Evolutionary conservation across 2,888 invertebrate species (phyloP).

Genomic region (Coenonympha glycerion): DNA sequence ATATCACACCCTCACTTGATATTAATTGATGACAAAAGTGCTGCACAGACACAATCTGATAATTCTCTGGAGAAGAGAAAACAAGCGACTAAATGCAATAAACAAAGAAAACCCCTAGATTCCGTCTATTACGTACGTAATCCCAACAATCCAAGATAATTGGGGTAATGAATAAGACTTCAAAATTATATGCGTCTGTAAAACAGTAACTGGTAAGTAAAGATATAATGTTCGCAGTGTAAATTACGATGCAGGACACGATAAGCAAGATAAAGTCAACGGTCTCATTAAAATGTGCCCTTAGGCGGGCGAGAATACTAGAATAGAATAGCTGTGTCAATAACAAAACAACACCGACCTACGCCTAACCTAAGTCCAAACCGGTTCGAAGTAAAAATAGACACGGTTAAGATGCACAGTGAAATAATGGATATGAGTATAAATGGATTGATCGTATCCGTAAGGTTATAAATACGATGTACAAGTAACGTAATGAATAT

Average conservation of each 20-base stretch:
- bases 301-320: conserved; percentile 18
- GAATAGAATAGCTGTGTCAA: conserved; percentile 16
- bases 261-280: conserved; percentile 22
- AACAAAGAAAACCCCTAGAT: too few species aligned
- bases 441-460: background rate
- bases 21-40: too few species aligned
- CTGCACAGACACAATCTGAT: too few species aligned
- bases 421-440: background rate
- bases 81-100: too few species aligned
- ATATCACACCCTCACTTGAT: too few species aligned
- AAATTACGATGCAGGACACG: conserved; percentile 5
- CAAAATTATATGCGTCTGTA: background rate
- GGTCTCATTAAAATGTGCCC: conserved; percentile 23
- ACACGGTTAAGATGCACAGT: background rate
- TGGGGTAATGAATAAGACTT: background rate
- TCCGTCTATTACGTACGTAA: too few species aligned
- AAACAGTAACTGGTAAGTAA: background rate
- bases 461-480: too few species aligned
- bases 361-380: conserved; percentile 5
- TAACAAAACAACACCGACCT: conserved; percentile 7
- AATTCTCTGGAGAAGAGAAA: too few species aligned
- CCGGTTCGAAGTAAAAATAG: conserved; percentile 19
- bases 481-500: too few species aligned
- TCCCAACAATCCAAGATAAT: too few species aligned
- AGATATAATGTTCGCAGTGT: background rate